phyloP scores from a whole-genome alignment of 2,797 vertebrate species.

The Mormyrus proboscirostris region DNA sequence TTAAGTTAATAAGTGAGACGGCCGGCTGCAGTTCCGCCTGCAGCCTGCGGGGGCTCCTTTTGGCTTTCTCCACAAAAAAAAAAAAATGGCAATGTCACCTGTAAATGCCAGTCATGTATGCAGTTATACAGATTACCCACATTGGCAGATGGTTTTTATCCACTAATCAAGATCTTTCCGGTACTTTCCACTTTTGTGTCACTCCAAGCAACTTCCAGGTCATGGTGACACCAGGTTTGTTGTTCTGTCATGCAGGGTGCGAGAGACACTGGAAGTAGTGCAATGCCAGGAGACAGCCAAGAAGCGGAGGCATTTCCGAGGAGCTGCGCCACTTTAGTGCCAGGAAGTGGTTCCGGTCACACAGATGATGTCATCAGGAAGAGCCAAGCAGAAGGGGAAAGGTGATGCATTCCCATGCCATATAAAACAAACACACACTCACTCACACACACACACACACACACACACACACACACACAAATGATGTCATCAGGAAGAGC shows the following conservation, averaged over 20 bases:
- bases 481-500: constrained; percentile 50
- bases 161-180: neutral
- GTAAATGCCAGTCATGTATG: neutral
- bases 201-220: neutral
- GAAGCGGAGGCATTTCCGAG: constrained; percentile 43
- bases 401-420: constrained; percentile 48
- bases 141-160: neutral
- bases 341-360: constrained; percentile 38
- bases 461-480: constrained; percentile 8
- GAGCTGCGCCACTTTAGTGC: constrained; percentile 42
- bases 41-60: neutral
- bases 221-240: neutral
- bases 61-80: neutral
- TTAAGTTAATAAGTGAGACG: neutral
- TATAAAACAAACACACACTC: neutral
- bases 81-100: neutral
- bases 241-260: constrained; percentile 7
- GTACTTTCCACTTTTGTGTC: neutral
- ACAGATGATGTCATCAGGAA: constrained; percentile 48
- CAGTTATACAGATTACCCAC: neutral
- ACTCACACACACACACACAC: neutral
- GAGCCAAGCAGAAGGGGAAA: constrained; percentile 50
- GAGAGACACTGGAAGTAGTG: constrained; percentile 38
- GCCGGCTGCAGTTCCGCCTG: neutral
- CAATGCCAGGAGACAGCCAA: constrained; percentile 33